Base-by-base conservation (phyloP, 1,140 invertebrate species). In the Drosophila sproati region DNA sequence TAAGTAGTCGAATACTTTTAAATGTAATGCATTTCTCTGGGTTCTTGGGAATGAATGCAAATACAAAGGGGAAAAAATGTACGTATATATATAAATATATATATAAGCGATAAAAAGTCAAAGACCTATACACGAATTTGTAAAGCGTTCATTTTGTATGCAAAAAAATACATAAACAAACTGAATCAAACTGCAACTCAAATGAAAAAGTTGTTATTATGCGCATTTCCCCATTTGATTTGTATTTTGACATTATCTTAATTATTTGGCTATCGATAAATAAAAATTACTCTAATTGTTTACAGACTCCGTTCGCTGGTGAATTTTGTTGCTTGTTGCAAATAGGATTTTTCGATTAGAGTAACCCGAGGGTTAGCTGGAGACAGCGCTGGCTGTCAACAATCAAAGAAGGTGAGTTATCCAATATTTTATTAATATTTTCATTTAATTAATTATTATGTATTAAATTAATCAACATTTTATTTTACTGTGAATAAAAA, bases 61-160 rank as follows among this genome's bases (percentile, higher is more conserved):
- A 55, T 20, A 50, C 20, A 20, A 59, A 37, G 39, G 35, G 32
- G 67, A 20, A 20, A 20, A 20, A 20, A 20, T 20, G 20, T 20
- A 20, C 1, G 1, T 20, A 20, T 20, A 20, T 20, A 20, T 20
- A 20, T 20, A 20, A 1, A 20, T 20, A 20, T 20, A 20, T 20
- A 20, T 20, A 2, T 20, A 20, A 60, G 29, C 54, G 47, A 54
- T 39, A 62, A 29, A 76, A 82, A 79, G 75, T 73, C 64, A 79
- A 83, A 89, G 77, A 80, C 83, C 85, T 83, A 72, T 78, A 77
- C 72, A 51, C 31, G 62, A 52, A 80, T 85, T 73, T 82, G 60
- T 37, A 51, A 57, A 29, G 31, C 47, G 52, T 71, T 71, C 45
- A 76, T 64, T 75, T 73, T 69, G 34, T 43, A 77, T 72, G 47